phyloP scores from a whole-genome alignment of 2,888 invertebrate species.

The Exocentrus adspersus region DNA sequence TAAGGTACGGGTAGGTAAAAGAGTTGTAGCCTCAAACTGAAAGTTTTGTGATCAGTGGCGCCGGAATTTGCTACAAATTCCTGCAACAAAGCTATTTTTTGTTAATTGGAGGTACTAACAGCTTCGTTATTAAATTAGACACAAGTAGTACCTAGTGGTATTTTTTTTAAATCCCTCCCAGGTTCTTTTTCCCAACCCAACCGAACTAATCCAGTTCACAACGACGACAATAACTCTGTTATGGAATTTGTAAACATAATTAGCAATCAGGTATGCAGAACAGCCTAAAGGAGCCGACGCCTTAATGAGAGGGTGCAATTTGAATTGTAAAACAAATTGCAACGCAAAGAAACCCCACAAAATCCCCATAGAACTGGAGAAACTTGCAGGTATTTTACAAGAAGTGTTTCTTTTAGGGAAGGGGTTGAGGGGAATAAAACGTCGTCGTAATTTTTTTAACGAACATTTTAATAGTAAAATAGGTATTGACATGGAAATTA shows the following conservation, averaged over 20 bases:
- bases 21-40: no score
- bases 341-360: not conserved
- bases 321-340: constrained; percentile 4
- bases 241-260: not conserved
- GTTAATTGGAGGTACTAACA: no score
- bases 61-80: no score
- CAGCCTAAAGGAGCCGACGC: not conserved
- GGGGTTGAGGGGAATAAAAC: constrained; percentile 47
- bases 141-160: no score
- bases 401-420: no score
- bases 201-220: not conserved
- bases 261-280: constrained; percentile 9
- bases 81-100: no score
- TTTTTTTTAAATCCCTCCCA: no score
- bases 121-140: no score
- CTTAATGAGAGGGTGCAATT: constrained; percentile 8
- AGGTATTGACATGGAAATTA: constrained; percentile 64
- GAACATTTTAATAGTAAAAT: constrained; percentile 64
- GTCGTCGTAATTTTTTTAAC: constrained; percentile 54
- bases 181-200: not conserved
- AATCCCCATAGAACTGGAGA: no score
- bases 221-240: not conserved
- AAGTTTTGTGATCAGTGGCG: no score
- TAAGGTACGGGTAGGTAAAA: no score
- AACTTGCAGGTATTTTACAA: no score